These are phyloP conservation scores for Strix occidentalis DNA, from an alignment of 2,797 vertebrate species.

Conservation along the genomic window DNA sequence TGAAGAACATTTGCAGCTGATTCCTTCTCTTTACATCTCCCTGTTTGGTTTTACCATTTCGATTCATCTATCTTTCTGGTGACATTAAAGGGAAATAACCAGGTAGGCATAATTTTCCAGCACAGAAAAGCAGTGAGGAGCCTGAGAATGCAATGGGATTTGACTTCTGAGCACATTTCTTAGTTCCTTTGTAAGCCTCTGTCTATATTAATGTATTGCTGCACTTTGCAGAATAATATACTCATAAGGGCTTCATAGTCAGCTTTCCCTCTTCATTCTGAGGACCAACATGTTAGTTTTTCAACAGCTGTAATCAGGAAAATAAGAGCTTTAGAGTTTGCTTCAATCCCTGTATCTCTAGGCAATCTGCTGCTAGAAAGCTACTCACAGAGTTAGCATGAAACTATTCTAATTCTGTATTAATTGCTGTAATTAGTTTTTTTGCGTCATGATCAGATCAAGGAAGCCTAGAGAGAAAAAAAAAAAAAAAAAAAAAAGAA, in stretches of 20 bases:
- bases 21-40: not conserved
- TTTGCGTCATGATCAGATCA: conserved; percentile 69
- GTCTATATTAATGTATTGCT: conserved; percentile 57
- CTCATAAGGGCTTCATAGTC: conserved; percentile 43
- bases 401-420: conserved; percentile 71
- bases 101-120: conserved; percentile 41
- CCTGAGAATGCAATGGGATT: not conserved
- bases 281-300: conserved; percentile 70
- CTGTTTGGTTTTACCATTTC: not conserved
- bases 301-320: conserved; percentile 72
- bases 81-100: conserved; percentile 22
- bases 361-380: conserved; percentile 69
- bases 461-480: conserved; percentile 42
- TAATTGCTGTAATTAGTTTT: conserved; percentile 70
- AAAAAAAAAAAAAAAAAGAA: not conserved
- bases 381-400: conserved; percentile 67
- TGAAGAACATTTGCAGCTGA: conserved; percentile 9
- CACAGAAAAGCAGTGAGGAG: not conserved
- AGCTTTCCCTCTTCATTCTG: conserved; percentile 66
- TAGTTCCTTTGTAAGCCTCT: conserved; percentile 38
- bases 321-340: conserved; percentile 69
- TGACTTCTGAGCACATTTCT: conserved; percentile 48
- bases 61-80: not conserved
- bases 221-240: conserved; percentile 59
- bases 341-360: conserved; percentile 64